Percentiles rank a stretch among this genome's conserved stretches.
These are phyloP conservation scores for Lophura nycthemera DNA, from an alignment of 2,113 vertebrate genomes.

Conservation along the genomic window DNA sequence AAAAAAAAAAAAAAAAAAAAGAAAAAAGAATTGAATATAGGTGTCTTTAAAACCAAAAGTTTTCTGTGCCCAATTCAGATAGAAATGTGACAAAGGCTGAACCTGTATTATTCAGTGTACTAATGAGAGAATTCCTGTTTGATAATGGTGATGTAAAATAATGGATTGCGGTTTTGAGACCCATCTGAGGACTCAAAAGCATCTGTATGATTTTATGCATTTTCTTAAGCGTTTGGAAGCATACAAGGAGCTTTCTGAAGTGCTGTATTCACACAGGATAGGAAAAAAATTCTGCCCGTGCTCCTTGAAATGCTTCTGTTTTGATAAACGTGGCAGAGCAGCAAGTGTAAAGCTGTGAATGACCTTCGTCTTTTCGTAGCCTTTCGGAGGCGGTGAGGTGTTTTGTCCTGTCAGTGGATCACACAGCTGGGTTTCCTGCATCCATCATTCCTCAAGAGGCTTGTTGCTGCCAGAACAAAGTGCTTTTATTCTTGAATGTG, in stretches of 20 bases:
- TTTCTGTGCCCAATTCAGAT: background rate
- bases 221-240: slow-evolving; percentile 29
- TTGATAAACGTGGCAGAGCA: slow-evolving; percentile 20
- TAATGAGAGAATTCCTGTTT: background rate
- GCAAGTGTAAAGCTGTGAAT: background rate
- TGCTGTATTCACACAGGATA: background rate
- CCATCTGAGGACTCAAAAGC: background rate
- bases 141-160: background rate
- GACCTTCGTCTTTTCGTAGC: background rate
- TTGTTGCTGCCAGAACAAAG: background rate
- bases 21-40: background rate
- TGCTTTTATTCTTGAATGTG: background rate
- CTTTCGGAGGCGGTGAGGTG: background rate
- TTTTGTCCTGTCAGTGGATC: slow-evolving; percentile 20
- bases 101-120: background rate
- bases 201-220: background rate
- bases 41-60: background rate
- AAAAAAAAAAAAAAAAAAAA: background rate
- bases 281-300: background rate
- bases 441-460: background rate
- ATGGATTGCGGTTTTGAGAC: background rate
- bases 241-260: background rate
- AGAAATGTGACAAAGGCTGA: background rate
- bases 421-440: background rate
- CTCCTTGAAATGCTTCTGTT: background rate